These are phyloP conservation scores for Poicephalus meyeri DNA, from an alignment of 2,113 vertebrate genomes.

Conservation along the genomic window DNA sequence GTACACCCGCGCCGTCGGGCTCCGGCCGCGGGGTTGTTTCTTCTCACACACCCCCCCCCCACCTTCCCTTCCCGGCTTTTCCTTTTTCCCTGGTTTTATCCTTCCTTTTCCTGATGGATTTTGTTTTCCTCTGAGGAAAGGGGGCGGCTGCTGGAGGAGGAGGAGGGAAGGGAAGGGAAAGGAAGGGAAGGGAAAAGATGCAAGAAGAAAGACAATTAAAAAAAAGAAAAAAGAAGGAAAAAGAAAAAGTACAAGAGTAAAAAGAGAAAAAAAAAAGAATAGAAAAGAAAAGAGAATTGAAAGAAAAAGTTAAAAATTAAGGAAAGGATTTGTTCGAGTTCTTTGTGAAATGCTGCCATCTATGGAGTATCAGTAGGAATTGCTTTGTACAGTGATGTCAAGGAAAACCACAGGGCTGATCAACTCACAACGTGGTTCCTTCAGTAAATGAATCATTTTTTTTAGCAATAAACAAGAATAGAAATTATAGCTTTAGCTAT, in stretches of 20 bases:
- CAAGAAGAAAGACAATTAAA: background rate
- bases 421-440: background rate
- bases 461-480: constrained; percentile 29
- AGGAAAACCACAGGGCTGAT: background rate
- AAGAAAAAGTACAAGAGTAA: too few species aligned
- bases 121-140: too few species aligned
- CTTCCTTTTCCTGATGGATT: too few species aligned
- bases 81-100: too few species aligned
- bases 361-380: constrained; percentile 70
- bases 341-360: constrained; percentile 97
- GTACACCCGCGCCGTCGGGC: too few species aligned
- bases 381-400: background rate
- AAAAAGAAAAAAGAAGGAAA: fast-evolving
- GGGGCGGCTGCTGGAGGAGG: too few species aligned
- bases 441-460: background rate
- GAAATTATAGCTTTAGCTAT: constrained; percentile 5
- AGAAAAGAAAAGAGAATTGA: fast-evolving
- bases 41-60: too few species aligned
- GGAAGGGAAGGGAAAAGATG: too few species aligned
- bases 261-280: background rate
- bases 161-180: too few species aligned
- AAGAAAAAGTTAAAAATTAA: background rate
- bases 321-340: background rate
- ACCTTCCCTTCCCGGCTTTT: too few species aligned
- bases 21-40: too few species aligned